Evolutionary conservation across 1,140 invertebrate genomes (phyloP), one percentile per base, ranked within the genome.

Genomic region (Drosophila teissieri): DNA sequence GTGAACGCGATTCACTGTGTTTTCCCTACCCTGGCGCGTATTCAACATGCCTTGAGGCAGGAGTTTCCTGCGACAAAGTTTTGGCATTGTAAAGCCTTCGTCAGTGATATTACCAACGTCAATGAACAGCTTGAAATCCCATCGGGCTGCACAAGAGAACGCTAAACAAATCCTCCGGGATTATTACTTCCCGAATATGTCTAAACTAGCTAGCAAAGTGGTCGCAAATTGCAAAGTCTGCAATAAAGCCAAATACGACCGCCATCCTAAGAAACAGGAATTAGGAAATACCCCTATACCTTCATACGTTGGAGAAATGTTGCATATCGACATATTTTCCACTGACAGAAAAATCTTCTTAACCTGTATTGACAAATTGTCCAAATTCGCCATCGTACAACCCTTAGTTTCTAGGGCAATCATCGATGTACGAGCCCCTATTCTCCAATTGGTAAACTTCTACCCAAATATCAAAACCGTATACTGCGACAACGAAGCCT

Each of bases 171-270:
- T 51, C 14, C 46, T 57, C 5, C 63, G 54, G 14, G 64, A 68
- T 24, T 53, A 64, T 22, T 64, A 46, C n/a, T 56, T 56, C 22
- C 61, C 53, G 17, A 72, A 57, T 19, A 72, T 64, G 37, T 52
- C 15, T 4, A 69, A 49, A 39, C 2, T 60, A 17, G 55, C 56
- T n/a, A 53, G 34, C 10, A 45, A 63, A 51, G 37, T 55, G 2
- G 68, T 39, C 6, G 12, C 22, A 44, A 67, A 67, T 22, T 60
- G 69, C 19, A 73, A 15, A 6, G 19, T 67, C 15, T 73, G 55
- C 49, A 58, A n/a, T 15, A 67, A 48, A 15, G 55, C 40, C 5
- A 73, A 67, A 14, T 60, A 67, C 19, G 56, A 58, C 19, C 37
- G 60, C 15, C 60, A 45, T 31, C 49, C 60, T 3, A 63, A 44